These are phyloP conservation scores for Pandemis heparana DNA, from an alignment of 2,888 invertebrate species.

Conservation along the genomic window DNA sequence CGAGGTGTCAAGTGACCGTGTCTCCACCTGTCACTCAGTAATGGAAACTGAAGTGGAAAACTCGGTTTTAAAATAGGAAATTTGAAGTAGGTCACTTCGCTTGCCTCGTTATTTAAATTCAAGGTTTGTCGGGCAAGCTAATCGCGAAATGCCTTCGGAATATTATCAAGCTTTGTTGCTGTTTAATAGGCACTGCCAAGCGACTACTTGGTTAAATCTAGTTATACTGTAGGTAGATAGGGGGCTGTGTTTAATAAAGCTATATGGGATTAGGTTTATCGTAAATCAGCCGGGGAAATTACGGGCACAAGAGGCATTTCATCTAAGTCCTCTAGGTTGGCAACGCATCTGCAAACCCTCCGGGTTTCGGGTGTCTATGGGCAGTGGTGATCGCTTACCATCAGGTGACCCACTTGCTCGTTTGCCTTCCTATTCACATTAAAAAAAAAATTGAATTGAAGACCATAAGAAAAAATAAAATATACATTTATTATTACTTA, in stretches of 20 bases:
- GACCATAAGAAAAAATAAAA: too few relatives aligned
- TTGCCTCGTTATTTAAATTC: slow-evolving; percentile 36
- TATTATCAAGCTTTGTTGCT: slow-evolving; percentile 20
- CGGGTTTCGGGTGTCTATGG: too few relatives aligned
- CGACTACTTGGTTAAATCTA: slow-evolving; percentile 2
- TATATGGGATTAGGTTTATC: too few relatives aligned
- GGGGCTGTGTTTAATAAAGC: background rate
- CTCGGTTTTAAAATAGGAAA: slow-evolving; percentile 26
- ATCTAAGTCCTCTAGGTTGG: too few relatives aligned
- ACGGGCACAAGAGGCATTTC: too few relatives aligned
- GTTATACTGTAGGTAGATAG: background rate
- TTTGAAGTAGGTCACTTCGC: slow-evolving; percentile 34
- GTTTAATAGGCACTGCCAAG: slow-evolving; percentile 19
- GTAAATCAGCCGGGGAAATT: too few relatives aligned
- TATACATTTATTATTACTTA: too few relatives aligned
- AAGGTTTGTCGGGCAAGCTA: slow-evolving; percentile 31
- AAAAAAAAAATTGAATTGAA: too few relatives aligned
- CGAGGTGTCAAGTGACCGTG: slow-evolving; percentile 21
- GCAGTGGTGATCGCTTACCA: too few relatives aligned
- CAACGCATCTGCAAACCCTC: too few relatives aligned
- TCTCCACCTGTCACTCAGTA: slow-evolving; percentile 1
- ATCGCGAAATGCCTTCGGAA: slow-evolving; percentile 36
- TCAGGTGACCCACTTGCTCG: too few relatives aligned
- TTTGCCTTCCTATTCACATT: too few relatives aligned
- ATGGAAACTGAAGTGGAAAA: slow-evolving; percentile 10